Evolutionary conservation across 2,888 invertebrate species (phyloP), one percentile per base, ranked within the genome.

Genomic region (Dusona sp.): DNA sequence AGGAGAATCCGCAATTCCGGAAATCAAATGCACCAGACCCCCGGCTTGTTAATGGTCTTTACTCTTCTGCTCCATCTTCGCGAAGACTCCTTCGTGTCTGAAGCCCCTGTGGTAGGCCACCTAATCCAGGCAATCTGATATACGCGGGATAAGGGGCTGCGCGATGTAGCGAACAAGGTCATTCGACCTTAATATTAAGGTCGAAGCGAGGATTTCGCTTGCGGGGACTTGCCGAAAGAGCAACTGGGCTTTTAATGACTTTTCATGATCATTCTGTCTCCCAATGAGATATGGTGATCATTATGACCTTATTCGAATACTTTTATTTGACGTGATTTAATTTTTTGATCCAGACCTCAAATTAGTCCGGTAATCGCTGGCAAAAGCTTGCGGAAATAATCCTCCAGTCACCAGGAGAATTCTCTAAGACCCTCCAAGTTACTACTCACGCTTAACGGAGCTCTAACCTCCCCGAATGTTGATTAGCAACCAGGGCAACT

Each of bases 1-100:
- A n/a, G n/a, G 36, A n/a, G 54, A 54, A 54, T 51, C 51, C 73
- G 54, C n/a, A 36, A 54, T 51, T 36, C 33, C 70, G 29, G 48
- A 54, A 54, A 51, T 51, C 54, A 51, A 73, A n/a, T 29, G 29
- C 73, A 54, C 22, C 67, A 22, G 22, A 67, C 36, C 38, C 38
- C 36, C n/a, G 36, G 67, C 67, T 67, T 22, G 22, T 73, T 73
- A 73, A 73, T 54, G 54, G 11, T 73, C 73, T 36, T 54, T 73
- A 73, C 36, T 2, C n/a, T 13, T 2, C n/a, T 13, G 73, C 29
- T n/a, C 36, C 73, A n/a, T 36, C 73, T 73, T 73, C 73, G 54
- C 51, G 48, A 11, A 33, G 22, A 33, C 11, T 33, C 22, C 54
- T 6, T 45, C 29, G 57, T 57, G 13, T 48, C 48, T 48, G 48